Evolutionary conservation across 2,888 invertebrate species (phyloP), one percentile per base, ranked within the genome.

Genomic region (Heteromyza rotundicornis): DNA sequence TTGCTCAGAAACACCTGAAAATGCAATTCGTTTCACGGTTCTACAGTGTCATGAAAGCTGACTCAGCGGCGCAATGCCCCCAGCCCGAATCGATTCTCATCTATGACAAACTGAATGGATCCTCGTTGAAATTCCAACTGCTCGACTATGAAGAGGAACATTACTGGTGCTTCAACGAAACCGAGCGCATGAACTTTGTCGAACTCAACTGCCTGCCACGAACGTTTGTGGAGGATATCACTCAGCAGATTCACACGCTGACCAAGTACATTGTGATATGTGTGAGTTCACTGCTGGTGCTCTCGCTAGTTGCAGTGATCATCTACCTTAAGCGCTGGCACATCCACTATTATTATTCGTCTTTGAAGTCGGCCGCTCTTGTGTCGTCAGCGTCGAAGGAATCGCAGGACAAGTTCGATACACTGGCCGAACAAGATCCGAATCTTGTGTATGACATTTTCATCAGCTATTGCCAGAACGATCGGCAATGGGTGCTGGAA

Each of bases 381-480:
- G 63, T 89, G 58, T 86, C 87, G 23, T 76, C 86, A 59, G 85
- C 87, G 8, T 84, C 84, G n/a, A 85, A 86, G 47, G 83, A 85
- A 8, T 74, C 75, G 1, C 60, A 62, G 0, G 70, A 80, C 10
- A 73, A 69, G 50, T 74, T 77, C n/a, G 70, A 70, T 22, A 70
- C 67, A 3, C 59, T 75, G 1, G 64, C 68, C 10, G 72, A 75
- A 36, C 64, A 73, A 2, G 77, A 78, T 64, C 71, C 79, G 3
- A 73, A 70, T 51, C 66, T 73, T 66, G 81, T 86, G 17, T 91
- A 89, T 70, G 90, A 90, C 64, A 87, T 89, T 0, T 91, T 91
- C 70, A 87, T 91, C 0, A 89, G 89, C 0, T 90, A 90, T 68
- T 88, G 88, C 71, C 87, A 89, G 53, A 85, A 86, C 44, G 89